These are phyloP conservation scores for Leptopilina boulardi DNA, from an alignment of 1,140 invertebrate species.

Conservation along the genomic window DNA sequence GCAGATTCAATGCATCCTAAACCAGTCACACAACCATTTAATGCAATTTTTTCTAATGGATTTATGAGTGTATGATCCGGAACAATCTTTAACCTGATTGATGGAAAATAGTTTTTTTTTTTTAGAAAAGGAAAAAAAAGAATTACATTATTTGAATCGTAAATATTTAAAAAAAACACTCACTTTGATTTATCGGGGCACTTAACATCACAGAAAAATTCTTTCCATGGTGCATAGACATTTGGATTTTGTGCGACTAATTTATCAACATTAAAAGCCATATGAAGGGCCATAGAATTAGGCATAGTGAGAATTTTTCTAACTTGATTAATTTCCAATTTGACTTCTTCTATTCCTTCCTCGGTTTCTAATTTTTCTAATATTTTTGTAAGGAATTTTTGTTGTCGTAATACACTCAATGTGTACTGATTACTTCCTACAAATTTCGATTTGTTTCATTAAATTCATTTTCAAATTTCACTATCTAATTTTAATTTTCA, in stretches of 20 bases:
- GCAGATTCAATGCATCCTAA: conserved; percentile 89
- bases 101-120: conserved; percentile 24
- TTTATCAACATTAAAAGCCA: conserved; percentile 83
- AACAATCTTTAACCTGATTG: conserved; percentile 73
- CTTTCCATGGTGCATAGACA: conserved; percentile 77
- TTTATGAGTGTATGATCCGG: conserved; percentile 76
- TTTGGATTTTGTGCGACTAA: conserved; percentile 74
- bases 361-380: conserved; percentile 78
- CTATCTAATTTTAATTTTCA: neutral
- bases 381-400: conserved; percentile 84
- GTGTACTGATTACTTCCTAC: conserved; percentile 85
- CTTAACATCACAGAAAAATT: conserved; percentile 69
- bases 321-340: conserved; percentile 80
- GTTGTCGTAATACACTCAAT: conserved; percentile 84
- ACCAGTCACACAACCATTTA: conserved; percentile 82
- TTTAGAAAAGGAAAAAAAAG: too few species aligned
- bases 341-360: conserved; percentile 76
- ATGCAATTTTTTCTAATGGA: conserved; percentile 57
- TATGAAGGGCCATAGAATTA: conserved; percentile 81
- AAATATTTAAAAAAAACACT: conserved; percentile 39
- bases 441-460: conserved; percentile 50
- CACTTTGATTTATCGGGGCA: conserved; percentile 67
- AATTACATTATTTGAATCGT: neutral
- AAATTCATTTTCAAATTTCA: conserved; percentile 22
- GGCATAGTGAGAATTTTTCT: conserved; percentile 78